A percentile compares a stretch with the other conserved stretches of the same genome.
Conservation (phyloP, 2,888 invertebrate genomes). For the Latrodectus hesperus region DNA sequence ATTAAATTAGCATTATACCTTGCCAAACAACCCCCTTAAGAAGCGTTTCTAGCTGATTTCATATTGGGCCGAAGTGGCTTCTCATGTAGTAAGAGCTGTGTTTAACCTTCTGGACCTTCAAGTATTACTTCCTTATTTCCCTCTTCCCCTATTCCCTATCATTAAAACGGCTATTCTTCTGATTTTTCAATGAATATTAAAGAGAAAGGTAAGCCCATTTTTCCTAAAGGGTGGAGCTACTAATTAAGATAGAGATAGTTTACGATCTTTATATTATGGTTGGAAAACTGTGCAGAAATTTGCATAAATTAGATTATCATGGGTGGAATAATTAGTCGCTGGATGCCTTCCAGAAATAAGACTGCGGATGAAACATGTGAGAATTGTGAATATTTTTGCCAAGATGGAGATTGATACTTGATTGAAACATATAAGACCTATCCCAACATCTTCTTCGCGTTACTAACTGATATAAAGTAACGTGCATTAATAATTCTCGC, state of each 20-base stretch:
- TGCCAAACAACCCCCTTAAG: constrained; percentile 5
- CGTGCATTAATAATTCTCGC: no score
- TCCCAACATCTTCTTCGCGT: no score
- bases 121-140: constrained; percentile 60
- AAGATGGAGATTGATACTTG: no score
- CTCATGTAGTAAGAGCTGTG: constrained; percentile 21
- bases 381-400: no score
- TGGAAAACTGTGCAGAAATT: no score
- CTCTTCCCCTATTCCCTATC: constrained; percentile 14
- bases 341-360: no score
- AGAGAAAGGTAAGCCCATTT: constrained; percentile 21
- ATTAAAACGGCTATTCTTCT: constrained; percentile 38
- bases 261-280: neutral
- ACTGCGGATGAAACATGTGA: no score
- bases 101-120: constrained; percentile 46
- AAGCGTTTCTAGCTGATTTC: constrained; percentile 3
- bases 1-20: constrained; percentile 59
- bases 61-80: constrained; percentile 22
- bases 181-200: constrained; percentile 63
- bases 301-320: no score
- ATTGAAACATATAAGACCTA: no score
- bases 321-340: no score
- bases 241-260: constrained; percentile 23
- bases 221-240: constrained; percentile 22
- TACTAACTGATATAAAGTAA: no score